Evolutionary conservation across 2,797 vertebrate species (phyloP), one percentile per base, ranked within the genome.

Genomic region (Lagorchestes hirsutus): DNA sequence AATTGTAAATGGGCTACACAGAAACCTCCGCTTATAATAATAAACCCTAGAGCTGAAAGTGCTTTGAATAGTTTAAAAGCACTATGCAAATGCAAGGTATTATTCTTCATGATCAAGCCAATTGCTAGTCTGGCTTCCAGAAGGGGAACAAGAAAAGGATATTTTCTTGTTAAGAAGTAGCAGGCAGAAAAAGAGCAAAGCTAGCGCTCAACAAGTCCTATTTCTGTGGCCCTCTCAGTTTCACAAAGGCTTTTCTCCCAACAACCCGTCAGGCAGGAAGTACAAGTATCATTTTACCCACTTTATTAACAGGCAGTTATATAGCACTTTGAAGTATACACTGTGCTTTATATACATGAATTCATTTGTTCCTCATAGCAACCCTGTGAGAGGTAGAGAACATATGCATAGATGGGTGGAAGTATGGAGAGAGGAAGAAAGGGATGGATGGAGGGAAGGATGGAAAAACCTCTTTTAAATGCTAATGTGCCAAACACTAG

Each of bases 41-140:
- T 87, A 87, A 87, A 87, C 74, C 74, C 22, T 87, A 87, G 74
- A 87, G 40, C 22, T 46, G 74, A 87, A 87, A 87, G 18, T 87
- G 40, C 74, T 87, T 87, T 87, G 74, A 87, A 87, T 87, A 87
- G 74, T 87, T 87, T 50, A 87, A 87, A 87, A 87, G 74, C 40
- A 87, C 74, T 46, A 87, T 87, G 74, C 74, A 87, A 50, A 87
- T 87, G 74, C 40, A 87, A 87, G 74, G 74, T 87, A 50, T 46
- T 87, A 87, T 87, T 87, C 40, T 87, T 50, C 74, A 46, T 87
- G 40, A 87, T 87, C 74, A 87, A 87, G 74, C 40, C 50, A 87
- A 87, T 87, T 87, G 74, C 74, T 87, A 87, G 40, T 87, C 74
- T 87, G 74, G 40, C 74, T 87, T 87, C 74, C 40, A 87, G 74